Conservation (phyloP, 2,113 vertebrate species). For the Pollimyrus isidori region DNA sequence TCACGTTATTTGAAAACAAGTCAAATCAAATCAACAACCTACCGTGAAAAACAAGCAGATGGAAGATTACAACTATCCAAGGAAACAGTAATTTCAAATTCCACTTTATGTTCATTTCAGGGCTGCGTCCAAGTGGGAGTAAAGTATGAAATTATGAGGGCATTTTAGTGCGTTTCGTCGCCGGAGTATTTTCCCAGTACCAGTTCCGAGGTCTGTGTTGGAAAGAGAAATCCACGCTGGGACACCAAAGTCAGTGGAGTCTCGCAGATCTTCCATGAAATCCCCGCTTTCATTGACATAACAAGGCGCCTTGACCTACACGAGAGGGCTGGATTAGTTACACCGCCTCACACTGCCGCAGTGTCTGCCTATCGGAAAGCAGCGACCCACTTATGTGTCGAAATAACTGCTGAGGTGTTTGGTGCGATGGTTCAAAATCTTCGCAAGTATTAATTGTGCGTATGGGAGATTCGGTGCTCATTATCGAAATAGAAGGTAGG, state of each 20-base stretch:
- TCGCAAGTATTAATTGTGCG: not conserved
- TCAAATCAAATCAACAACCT: slow-evolving; percentile 46
- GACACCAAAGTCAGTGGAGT: not conserved
- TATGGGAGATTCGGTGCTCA: not conserved
- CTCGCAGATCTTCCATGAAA: slow-evolving; percentile 25
- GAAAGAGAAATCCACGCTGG: not conserved
- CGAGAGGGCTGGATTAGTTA: slow-evolving; percentile 56
- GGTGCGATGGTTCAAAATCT: not conserved
- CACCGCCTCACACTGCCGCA: slow-evolving; percentile 40
- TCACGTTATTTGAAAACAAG: not conserved
- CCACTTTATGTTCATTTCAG: slow-evolving; percentile 90
- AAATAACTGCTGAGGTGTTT: not conserved
- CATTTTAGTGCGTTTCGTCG: slow-evolving; percentile 64
- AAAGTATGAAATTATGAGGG: slow-evolving; percentile 59
- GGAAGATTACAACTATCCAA: slow-evolving; percentile 71
- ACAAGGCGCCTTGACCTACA: slow-evolving; percentile 51
- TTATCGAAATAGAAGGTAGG: not conserved
- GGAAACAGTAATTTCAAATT: slow-evolving; percentile 81
- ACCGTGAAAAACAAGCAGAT: slow-evolving; percentile 80
- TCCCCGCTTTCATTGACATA: slow-evolving; percentile 59
- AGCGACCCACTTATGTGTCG: not conserved
- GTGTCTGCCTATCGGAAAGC: slow-evolving; percentile 27
- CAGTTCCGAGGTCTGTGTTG: not conserved
- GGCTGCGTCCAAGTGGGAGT: slow-evolving; percentile 57
- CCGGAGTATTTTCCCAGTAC: slow-evolving; percentile 9